phyloP scores from a whole-genome alignment of 1,140 invertebrate genomes.

The Drosophila bocqueti region DNA sequence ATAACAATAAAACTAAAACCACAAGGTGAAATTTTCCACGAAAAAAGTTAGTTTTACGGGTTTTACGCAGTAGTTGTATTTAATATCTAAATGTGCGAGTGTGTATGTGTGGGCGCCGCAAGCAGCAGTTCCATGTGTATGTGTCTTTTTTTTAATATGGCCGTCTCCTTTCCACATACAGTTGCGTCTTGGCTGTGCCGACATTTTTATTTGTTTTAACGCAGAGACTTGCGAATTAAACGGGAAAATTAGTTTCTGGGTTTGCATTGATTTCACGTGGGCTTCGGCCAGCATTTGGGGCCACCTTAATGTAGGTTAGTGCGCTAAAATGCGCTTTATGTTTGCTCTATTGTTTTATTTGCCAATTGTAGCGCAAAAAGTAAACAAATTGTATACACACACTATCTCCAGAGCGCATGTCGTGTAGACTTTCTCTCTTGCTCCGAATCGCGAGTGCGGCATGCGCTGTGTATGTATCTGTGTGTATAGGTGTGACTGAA shows the following conservation, averaged over 20 bases:
- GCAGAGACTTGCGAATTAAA: constrained; percentile 5
- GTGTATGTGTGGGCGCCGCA: constrained; percentile 29
- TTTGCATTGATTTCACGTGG: not conserved
- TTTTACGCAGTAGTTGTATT: constrained; percentile 70
- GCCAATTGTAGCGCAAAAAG: constrained; percentile 54
- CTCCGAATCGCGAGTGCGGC: constrained; percentile 36
- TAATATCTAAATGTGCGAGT: constrained; percentile 3
- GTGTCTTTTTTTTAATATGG: constrained; percentile 34
- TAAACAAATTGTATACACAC: constrained; percentile 55
- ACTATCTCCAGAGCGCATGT: constrained; percentile 38
- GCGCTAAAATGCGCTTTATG: constrained; percentile 23
- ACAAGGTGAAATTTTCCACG: constrained; percentile 1
- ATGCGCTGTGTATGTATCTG: constrained; percentile 10
- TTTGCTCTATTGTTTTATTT: constrained; percentile 45
- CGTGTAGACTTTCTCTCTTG: constrained; percentile 79
- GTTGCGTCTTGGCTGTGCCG: constrained; percentile 28
- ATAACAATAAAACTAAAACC: not conserved
- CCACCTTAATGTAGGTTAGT: constrained; percentile 33
- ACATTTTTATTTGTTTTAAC: constrained; percentile 37
- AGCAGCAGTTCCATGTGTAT: constrained; percentile 35
- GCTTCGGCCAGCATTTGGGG: not conserved
- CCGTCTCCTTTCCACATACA: constrained; percentile 39
- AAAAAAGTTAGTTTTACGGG: constrained; percentile 40
- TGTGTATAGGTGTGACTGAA: constrained; percentile 43
- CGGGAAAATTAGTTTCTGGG: constrained; percentile 9